These are phyloP conservation scores for Notarius quadriscutis DNA, from an alignment of 2,113 vertebrate species.

Conservation along the genomic window DNA sequence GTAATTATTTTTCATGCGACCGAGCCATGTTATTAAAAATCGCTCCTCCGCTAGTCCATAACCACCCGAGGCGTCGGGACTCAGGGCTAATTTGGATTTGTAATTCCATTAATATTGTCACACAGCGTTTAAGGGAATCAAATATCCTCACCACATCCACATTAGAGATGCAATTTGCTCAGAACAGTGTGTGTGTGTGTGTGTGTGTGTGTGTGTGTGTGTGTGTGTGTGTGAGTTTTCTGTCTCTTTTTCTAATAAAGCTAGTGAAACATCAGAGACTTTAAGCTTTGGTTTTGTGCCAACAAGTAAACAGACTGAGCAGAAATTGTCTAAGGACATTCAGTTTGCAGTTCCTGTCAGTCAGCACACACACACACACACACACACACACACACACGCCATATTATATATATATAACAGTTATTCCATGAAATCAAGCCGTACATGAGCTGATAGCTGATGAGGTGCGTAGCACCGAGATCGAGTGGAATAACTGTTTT, in stretches of 20 bases:
- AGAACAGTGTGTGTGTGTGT: constrained; percentile 29
- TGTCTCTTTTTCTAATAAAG: constrained; percentile 26
- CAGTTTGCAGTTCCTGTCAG: constrained; percentile 22
- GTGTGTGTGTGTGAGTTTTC: constrained; percentile 13
- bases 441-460: too few relatives aligned
- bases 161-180: constrained; percentile 35
- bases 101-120: constrained; percentile 53
- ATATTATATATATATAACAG: too few relatives aligned
- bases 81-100: constrained; percentile 49
- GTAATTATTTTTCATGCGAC: constrained; percentile 48
- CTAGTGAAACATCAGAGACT: constrained; percentile 13
- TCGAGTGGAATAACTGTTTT: too few relatives aligned
- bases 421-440: too few relatives aligned
- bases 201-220: constrained; percentile 36
- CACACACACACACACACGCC: neutral
- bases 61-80: constrained; percentile 39
- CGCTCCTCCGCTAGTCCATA: constrained; percentile 35
- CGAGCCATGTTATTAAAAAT: constrained; percentile 43
- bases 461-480: too few relatives aligned
- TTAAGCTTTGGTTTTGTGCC: constrained; percentile 32
- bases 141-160: constrained; percentile 39
- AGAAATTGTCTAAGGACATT: constrained; percentile 33
- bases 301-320: constrained; percentile 8
- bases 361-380: neutral
- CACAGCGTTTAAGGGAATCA: constrained; percentile 45